phyloP scores from a whole-genome alignment of 2,888 invertebrate species.

The Caenorhabditis panamensis region DNA sequence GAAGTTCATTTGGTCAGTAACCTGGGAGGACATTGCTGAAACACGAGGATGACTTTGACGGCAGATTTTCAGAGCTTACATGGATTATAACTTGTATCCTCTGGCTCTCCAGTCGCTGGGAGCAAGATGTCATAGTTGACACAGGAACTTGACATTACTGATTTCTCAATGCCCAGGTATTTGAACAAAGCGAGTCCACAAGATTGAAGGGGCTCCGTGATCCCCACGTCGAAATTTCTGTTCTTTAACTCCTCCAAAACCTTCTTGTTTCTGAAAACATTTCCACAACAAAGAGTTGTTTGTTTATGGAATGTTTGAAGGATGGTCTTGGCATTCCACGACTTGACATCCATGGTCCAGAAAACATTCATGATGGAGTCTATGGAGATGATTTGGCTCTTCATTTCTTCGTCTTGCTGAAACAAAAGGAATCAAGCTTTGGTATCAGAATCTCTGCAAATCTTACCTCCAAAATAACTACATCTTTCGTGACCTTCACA shows the following conservation, averaged over 20 bases:
- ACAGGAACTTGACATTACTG: slow-evolving; percentile 19
- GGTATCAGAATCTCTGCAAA: not conserved
- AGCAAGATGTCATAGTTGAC: slow-evolving; percentile 35
- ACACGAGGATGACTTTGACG: not conserved
- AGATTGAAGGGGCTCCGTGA: slow-evolving; percentile 26
- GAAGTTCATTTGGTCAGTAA: slow-evolving; percentile 28
- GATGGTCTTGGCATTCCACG: slow-evolving; percentile 9
- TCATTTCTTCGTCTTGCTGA: slow-evolving; percentile 39
- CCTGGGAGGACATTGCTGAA: slow-evolving; percentile 38
- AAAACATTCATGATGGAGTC: slow-evolving; percentile 22
- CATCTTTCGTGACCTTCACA: slow-evolving; percentile 43
- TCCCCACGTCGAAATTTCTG: slow-evolving; percentile 25
- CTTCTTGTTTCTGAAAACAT: slow-evolving; percentile 8
- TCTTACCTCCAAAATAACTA: slow-evolving; percentile 23
- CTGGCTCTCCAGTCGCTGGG: slow-evolving; percentile 33
- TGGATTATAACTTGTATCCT: slow-evolving; percentile 39
- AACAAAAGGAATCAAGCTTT: not conserved
- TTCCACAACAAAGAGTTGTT: slow-evolving; percentile 16
- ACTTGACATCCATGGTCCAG: slow-evolving; percentile 45
- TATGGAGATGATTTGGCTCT: not conserved
- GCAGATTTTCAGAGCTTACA: slow-evolving; percentile 8
- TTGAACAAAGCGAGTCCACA: slow-evolving; percentile 36
- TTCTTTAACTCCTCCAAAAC: slow-evolving; percentile 20
- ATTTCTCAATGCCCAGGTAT: slow-evolving; percentile 37
- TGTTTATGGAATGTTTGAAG: slow-evolving; percentile 27